A percentile compares a stretch with the other conserved stretches of the same genome.
phyloP scores from a whole-genome alignment of 2,888 invertebrate species.

The Temnothorax ravouxi region DNA sequence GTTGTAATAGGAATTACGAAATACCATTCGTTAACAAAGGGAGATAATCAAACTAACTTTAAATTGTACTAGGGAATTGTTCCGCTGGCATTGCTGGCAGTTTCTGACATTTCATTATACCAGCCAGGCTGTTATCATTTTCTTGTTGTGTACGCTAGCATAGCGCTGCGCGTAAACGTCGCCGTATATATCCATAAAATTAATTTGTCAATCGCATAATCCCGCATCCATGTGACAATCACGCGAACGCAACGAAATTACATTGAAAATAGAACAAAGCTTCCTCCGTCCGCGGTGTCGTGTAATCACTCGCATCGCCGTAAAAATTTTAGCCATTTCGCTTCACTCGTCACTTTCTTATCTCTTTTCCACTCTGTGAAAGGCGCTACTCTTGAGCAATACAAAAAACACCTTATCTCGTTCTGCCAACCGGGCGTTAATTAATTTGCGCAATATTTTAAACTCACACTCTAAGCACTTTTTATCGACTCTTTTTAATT shows the following conservation, averaged over 20 bases:
- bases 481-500: conserved; percentile 44
- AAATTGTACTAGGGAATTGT: conserved; percentile 40
- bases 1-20: conserved; percentile 10
- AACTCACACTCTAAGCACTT: conserved; percentile 28
- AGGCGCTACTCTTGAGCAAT: neutral
- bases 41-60: conserved; percentile 39
- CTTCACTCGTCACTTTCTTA: neutral
- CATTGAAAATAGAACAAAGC: conserved; percentile 11
- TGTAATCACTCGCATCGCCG: neutral
- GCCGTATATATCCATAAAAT: conserved; percentile 17
- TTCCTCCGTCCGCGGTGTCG: neutral
- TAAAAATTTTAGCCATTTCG: conserved; percentile 18
- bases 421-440: conserved; percentile 27
- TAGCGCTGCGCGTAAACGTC: neutral
- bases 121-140: conserved; percentile 5
- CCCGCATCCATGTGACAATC: neutral
- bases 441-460: conserved; percentile 45
- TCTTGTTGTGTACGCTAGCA: neutral
- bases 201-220: conserved; percentile 31
- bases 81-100: neutral
- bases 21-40: conserved; percentile 23
- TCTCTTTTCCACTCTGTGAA: conserved; percentile 13
- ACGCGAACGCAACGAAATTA: neutral
- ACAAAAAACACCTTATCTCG: conserved; percentile 23
- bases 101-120: conserved; percentile 35